Percentiles rank a stretch among this genome's conserved stretches.
Conservation (phyloP, 92 coral and sea anemone species). For the Zoanthus sociatus region DNA sequence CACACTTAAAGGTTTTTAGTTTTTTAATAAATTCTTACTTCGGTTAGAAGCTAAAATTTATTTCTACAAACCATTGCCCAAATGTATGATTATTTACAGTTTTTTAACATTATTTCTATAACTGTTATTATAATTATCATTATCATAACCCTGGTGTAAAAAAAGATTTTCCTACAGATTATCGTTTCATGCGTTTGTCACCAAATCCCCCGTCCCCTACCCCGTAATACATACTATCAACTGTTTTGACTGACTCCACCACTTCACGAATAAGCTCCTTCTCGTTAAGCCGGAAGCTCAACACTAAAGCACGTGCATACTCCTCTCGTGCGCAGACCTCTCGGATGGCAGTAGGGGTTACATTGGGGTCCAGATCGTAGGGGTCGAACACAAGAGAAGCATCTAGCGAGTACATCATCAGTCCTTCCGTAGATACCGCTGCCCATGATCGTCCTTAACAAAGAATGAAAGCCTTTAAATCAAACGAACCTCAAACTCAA, state of each 20-base stretch:
- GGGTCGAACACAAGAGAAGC: slow-evolving; percentile 93
- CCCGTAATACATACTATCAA: slow-evolving; percentile 79
- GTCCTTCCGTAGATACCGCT: slow-evolving; percentile 95
- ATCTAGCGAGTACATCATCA: slow-evolving; percentile 88
- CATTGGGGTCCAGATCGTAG: slow-evolving; percentile 88
- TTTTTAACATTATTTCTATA: too few relatives aligned
- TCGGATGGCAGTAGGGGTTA: slow-evolving; percentile 79
- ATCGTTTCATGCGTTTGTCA: neutral
- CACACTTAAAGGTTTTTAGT: too few relatives aligned
- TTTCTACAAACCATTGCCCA: too few relatives aligned
- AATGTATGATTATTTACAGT: too few relatives aligned
- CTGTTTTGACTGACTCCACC: slow-evolving; percentile 79
- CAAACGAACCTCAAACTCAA: too few relatives aligned
- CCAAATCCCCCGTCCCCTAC: neutral
- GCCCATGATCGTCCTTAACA: slow-evolving; percentile 94
- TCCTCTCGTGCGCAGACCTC: slow-evolving; percentile 75
- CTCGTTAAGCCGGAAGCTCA: slow-evolving; percentile 92
- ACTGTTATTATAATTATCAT: too few relatives aligned
- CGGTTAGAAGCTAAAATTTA: too few relatives aligned
- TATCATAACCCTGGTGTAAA: too few relatives aligned
- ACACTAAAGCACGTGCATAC: slow-evolving; percentile 80
- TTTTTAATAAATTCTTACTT: too few relatives aligned
- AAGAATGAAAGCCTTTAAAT: neutral
- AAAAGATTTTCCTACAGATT: neutral
- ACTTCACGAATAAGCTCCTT: slow-evolving; percentile 83